Conservation (phyloP, 1,140 invertebrate genomes). For the Chionoecetes opilio region DNA sequence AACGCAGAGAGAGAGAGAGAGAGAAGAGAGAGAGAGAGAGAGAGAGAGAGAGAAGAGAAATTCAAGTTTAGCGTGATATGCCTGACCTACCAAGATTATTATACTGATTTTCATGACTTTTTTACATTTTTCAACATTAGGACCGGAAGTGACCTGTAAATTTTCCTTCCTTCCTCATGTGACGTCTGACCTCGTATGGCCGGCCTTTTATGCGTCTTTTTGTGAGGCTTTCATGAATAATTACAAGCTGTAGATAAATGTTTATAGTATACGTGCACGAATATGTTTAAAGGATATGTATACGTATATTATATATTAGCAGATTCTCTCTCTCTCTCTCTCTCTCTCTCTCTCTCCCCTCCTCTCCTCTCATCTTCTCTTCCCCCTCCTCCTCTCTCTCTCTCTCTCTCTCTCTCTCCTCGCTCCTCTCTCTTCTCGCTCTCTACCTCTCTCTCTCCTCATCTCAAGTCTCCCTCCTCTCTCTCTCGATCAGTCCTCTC, state of each 20-base stretch:
- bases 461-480: background rate
- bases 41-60: background rate
- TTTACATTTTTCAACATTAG: background rate
- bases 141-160: too few relatives aligned
- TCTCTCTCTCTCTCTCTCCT: background rate
- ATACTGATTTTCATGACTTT: background rate
- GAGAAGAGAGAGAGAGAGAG: constrained; percentile 6
- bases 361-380: background rate
- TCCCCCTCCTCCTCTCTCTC: background rate
- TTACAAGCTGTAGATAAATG: too few relatives aligned
- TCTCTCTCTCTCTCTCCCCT: background rate
- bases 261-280: too few relatives aligned
- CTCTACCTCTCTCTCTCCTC: background rate
- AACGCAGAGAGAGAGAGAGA: background rate
- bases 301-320: too few relatives aligned
- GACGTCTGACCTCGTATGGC: background rate
- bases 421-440: background rate
- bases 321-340: background rate
- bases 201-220: too few relatives aligned
- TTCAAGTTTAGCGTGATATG: background rate
- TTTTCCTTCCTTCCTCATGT: background rate
- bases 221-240: too few relatives aligned
- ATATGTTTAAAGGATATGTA: too few relatives aligned
- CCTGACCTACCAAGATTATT: background rate
- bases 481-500: background rate